Evolutionary conservation across 2,888 invertebrate species (phyloP).

Genomic region (Euzetes globulus): DNA sequence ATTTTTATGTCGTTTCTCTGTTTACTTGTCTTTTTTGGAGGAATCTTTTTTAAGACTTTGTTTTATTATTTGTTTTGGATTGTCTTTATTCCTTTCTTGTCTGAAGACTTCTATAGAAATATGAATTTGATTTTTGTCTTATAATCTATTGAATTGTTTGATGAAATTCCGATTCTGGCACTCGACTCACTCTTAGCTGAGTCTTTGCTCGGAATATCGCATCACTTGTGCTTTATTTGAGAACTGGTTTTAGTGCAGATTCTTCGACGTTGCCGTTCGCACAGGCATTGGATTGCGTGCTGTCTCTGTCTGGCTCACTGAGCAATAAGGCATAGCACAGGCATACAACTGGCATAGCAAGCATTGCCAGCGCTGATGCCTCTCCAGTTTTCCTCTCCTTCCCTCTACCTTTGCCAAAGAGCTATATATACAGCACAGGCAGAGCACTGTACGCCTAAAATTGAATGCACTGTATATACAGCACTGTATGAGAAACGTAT

Average conservation of each 20-base stretch:
- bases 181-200: neutral
- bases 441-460: neutral
- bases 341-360: too few relatives aligned
- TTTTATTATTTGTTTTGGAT: neutral
- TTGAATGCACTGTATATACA: neutral
- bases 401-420: constrained; percentile 12
- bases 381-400: neutral
- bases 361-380: constrained; percentile 3
- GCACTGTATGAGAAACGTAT: constrained; percentile 4
- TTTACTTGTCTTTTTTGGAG: neutral
- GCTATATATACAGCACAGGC: constrained; percentile 1
- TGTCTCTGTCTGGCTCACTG: constrained; percentile 20
- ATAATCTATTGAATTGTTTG: constrained; percentile 19
- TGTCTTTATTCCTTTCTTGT: neutral
- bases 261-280: constrained; percentile 3
- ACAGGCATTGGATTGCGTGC: constrained; percentile 17
- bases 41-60: neutral
- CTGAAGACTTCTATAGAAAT: neutral
- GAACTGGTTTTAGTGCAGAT: constrained; percentile 8
- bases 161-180: constrained; percentile 17
- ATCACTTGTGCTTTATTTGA: neutral
- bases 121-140: constrained; percentile 11
- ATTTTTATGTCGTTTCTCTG: neutral
- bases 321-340: constrained; percentile 16
- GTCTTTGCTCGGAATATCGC: neutral